Base-by-base conservation (phyloP, 1,140 invertebrate genomes). In the Macrocentrus cingulum region DNA sequence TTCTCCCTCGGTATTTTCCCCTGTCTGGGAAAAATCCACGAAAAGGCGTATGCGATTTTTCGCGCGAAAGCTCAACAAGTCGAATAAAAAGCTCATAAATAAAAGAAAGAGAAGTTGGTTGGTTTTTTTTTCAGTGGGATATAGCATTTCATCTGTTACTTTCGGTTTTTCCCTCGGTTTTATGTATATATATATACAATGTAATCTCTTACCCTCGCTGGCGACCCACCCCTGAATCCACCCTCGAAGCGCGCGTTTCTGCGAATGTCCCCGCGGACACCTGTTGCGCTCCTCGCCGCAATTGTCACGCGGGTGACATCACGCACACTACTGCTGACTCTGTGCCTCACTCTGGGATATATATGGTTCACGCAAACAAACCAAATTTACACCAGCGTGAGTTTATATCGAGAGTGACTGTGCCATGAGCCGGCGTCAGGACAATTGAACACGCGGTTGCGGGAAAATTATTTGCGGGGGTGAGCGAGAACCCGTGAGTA, bases 51-150 rank as follows among this genome's bases (percentile, higher is more conserved):
- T 42, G 16, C 32, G 42, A 44, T 59, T 60, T 59, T 65, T 56
- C 55, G 55, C 63, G 56, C 56, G 63, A 58, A 59, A 69, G 76
- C 71, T 78, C 76, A 80, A 80, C 78, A 79, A 80, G 78, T 80
- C 74, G 76, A 78, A 80, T 80, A 79, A 80, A 79, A 80, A 80
- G 76, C 76, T 76, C 77, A 78, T 79, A 80, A 80, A 79, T 79
- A 78, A 78, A 77, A n/a, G n/a, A 72, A 74, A 64, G 61, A 65
- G 70, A 70, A 67, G 59, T 67, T 61, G 49, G 23, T n/a, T n/a
- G n/a, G n/a, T n/a, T n/a, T n/a, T n/a, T n/a, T n/a, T n/a, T n/a
- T n/a, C n/a, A n/a, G n/a, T n/a, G n/a, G n/a, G n/a, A n/a, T n/a
- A n/a, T n/a, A n/a, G n/a, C n/a, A n/a, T n/a, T n/a, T n/a, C n/a